A percentile compares a stretch with the other conserved stretches of the same genome.
Conservation (phyloP, 2,113 vertebrate genomes). For the Harpagus bidentatus region DNA sequence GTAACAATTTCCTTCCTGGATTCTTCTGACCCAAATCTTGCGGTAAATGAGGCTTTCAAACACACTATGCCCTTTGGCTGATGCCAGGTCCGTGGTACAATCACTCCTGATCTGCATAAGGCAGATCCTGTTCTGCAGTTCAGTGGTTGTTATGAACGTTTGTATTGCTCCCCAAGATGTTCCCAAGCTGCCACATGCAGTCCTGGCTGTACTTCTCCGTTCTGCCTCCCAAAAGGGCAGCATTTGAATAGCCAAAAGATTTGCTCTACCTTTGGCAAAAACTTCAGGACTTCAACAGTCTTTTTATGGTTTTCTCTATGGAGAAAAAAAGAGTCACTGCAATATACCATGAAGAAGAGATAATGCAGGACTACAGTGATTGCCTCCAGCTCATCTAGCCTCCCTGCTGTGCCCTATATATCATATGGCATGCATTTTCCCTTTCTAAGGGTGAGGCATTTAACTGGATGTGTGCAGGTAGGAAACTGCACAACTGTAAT, state of each 20-base stretch:
- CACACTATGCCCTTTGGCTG: rapidly evolving
- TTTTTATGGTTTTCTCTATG: neutral
- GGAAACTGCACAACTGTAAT: neutral
- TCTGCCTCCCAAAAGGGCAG: neutral
- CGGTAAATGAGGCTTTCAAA: neutral
- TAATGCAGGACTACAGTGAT: neutral
- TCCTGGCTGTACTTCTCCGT: neutral
- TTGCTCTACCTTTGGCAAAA: neutral
- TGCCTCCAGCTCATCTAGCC: neutral
- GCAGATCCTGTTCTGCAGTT: neutral
- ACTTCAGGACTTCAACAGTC: neutral
- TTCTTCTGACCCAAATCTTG: neutral
- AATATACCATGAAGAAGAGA: neutral
- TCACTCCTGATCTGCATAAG: rapidly evolving
- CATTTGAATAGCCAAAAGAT: neutral
- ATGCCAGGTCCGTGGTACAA: neutral
- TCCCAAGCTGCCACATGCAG: neutral
- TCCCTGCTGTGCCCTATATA: neutral
- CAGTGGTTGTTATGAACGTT: rapidly evolving
- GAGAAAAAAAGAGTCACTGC: neutral
- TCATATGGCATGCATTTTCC: neutral
- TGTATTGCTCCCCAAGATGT: neutral
- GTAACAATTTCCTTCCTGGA: constrained; percentile 35
- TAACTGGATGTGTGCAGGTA: neutral
- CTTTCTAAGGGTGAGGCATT: neutral